These are phyloP conservation scores for Caenorhabditis wallacei DNA, from an alignment of 2,888 invertebrate genomes.

Conservation along the genomic window DNA sequence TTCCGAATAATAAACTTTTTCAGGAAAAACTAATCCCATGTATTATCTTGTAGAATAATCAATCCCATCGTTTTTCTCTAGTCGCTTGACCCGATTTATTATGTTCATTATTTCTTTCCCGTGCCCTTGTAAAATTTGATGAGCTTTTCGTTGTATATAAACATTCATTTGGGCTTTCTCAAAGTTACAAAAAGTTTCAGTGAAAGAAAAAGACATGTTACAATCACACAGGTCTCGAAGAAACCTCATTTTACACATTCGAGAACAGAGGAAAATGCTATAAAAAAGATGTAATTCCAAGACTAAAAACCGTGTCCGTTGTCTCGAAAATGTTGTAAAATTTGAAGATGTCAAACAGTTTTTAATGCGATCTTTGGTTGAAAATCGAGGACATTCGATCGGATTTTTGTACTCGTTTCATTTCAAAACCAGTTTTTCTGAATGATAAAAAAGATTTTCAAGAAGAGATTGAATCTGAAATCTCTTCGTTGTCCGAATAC, in stretches of 20 bases:
- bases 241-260: conserved; percentile 6
- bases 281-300: conserved; percentile 5
- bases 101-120: not conserved
- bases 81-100: conserved; percentile 8
- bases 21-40: conserved; percentile 15
- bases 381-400: not conserved
- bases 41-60: conserved; percentile 40
- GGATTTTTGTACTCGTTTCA: not conserved
- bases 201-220: not conserved
- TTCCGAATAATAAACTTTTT: not conserved
- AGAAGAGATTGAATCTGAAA: not conserved
- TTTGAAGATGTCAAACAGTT: conserved; percentile 1
- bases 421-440: not conserved
- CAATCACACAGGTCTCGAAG: not conserved
- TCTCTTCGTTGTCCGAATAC: conserved; percentile 19
- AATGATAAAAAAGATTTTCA: not conserved
- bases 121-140: conserved; percentile 16
- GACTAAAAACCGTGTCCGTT: conserved; percentile 22
- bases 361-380: conserved; percentile 16
- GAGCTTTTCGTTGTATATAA: conserved; percentile 18
- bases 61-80: conserved; percentile 10
- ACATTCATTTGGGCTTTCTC: not conserved
- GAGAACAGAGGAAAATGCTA: conserved; percentile 8
- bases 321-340: conserved; percentile 21
- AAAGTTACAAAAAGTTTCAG: too few species aligned